Conservation (phyloP, 2,888 invertebrate genomes). For the Seladonia tumulorum region DNA sequence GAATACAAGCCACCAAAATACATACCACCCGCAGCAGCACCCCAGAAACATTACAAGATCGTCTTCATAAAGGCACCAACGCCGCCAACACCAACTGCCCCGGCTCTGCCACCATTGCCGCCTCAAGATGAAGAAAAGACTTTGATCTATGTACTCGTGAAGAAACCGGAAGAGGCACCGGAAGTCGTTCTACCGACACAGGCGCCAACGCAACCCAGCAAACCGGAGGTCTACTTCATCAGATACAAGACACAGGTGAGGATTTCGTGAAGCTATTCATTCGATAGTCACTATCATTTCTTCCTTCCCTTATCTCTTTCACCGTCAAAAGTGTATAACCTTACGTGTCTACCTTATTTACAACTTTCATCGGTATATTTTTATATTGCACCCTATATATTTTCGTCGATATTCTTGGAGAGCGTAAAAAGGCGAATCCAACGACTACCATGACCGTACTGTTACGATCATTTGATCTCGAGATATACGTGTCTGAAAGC, state of each 20-base stretch:
- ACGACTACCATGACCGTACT: neutral
- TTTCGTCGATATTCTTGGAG: neutral
- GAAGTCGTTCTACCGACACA: slow-evolving; percentile 92
- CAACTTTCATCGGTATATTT: neutral
- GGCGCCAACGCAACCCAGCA: slow-evolving; percentile 93
- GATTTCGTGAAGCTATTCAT: neutral
- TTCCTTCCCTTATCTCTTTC: too few species aligned
- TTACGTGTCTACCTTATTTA: too few species aligned
- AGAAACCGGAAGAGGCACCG: slow-evolving; percentile 94
- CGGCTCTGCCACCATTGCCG: slow-evolving; percentile 86
- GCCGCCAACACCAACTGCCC: slow-evolving; percentile 85
- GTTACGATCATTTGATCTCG: neutral
- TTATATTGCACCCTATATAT: neutral
- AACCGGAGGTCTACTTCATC: slow-evolving; percentile 96
- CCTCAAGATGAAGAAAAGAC: slow-evolving; percentile 96
- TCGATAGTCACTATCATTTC: too few species aligned
- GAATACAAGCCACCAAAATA: slow-evolving; percentile 90
- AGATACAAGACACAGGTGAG: slow-evolving; percentile 93
- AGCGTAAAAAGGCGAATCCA: neutral
- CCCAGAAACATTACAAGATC: slow-evolving; percentile 94
- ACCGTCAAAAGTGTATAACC: too few species aligned
- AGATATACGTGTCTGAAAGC: neutral
- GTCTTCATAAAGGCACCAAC: slow-evolving; percentile 91
- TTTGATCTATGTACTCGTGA: slow-evolving; percentile 93
- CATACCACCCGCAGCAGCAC: slow-evolving; percentile 84